Base-by-base conservation (phyloP, 2,888 invertebrate species). In the Danaus chrysippus region DNA sequence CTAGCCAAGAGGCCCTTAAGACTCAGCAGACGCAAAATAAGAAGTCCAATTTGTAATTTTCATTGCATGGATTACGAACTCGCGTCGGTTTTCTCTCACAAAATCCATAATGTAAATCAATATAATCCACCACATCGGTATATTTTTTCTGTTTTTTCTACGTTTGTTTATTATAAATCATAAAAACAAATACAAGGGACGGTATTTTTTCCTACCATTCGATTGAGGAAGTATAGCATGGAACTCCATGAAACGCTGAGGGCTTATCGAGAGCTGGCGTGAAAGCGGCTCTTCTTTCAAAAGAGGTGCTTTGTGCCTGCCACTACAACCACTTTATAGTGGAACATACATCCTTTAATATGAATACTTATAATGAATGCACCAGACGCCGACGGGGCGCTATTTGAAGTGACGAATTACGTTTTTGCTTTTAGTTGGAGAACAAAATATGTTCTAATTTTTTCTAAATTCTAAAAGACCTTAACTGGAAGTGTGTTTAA, bases 231-330 rank as follows among this genome's bases (percentile, higher is more conserved):
- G 61, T 58, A 61, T 63, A 59, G 67, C 59, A 55, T 63, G 62
- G 54, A 65, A 63, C 65, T 62, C 62, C 23, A 59, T 64, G 63
- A 56, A 57, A 71, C 72, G 66, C 70, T 68, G 77, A 81, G 80
- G 70, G 79, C 79, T 84, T 86, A 87, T 88, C 86, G 83, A 86
- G 79, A 83, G 84, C 80, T 76, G 77, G 74, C 73, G 77, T 75
- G 75, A 84, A 82, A 82, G 85, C 74, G 70, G 69, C 86, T 81
- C 84, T 81, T 80, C 79, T 81, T 72, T 78, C 75, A 77, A 81
- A 79, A 84, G 83, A 81, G 83, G 77, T 79, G 79, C 87, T 87
- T 90, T 89, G 87, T 86, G 76, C 76, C 75, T 74, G 67, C 76
- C 78, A 77, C 82, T 81, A 81, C 77, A 78, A 80, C 78, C 82